phyloP scores from a whole-genome alignment of 2,797 vertebrate species.

The Xerus rutilus region DNA sequence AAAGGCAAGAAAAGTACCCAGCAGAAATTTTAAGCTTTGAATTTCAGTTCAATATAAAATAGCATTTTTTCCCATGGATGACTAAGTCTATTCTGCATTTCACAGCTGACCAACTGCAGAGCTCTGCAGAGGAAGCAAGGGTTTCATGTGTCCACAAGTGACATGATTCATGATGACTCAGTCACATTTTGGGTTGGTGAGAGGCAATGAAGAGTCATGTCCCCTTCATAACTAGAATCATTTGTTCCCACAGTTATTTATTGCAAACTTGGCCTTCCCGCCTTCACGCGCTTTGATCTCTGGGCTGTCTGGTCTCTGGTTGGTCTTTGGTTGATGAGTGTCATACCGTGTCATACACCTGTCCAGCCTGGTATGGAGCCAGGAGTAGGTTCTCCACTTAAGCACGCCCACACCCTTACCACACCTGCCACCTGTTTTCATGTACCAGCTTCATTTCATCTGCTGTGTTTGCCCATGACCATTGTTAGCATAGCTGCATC shows the following conservation, averaged over 20 bases:
- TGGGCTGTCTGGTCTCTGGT: not conserved
- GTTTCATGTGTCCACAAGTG: not conserved
- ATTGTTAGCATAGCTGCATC: slow-evolving; percentile 53
- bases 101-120: slow-evolving; percentile 16
- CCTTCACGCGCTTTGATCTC: not conserved
- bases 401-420: not conserved
- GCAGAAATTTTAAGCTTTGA: slow-evolving; percentile 23
- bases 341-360: not conserved
- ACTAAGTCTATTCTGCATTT: not conserved
- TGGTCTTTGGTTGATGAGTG: not conserved
- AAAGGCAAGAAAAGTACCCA: not conserved
- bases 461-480: not conserved
- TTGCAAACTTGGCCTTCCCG: not conserved
- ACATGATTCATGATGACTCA: not conserved
- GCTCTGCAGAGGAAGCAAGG: not conserved
- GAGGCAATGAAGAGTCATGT: not conserved
- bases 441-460: not conserved
- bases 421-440: not conserved
- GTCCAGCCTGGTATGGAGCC: not conserved
- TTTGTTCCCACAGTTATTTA: not conserved
- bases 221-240: not conserved
- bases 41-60: not conserved
- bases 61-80: not conserved
- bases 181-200: not conserved
- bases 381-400: not conserved